Evolutionary conservation across 1,140 invertebrate genomes (phyloP).

Genomic region (Archivesica marissinica): DNA sequence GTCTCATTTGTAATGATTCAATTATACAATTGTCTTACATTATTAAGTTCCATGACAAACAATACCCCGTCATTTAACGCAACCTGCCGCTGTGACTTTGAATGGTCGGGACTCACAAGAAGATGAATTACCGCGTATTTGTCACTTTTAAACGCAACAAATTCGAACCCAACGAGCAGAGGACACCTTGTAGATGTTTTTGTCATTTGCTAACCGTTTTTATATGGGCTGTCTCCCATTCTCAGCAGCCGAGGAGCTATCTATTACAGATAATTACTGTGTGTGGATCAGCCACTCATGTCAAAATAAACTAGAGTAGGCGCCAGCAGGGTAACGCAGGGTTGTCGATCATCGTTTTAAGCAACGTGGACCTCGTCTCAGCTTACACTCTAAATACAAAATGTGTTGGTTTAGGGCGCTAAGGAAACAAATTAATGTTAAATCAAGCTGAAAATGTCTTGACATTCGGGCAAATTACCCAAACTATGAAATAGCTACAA

Average conservation of each 20-base stretch:
- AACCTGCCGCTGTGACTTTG: constrained; percentile 29
- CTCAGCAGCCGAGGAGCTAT: constrained; percentile 25
- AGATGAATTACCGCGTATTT: constrained; percentile 56
- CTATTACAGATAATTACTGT: constrained; percentile 39
- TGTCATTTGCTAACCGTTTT: constrained; percentile 39
- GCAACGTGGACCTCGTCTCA: neutral
- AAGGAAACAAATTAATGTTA: constrained; percentile 46
- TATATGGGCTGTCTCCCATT: constrained; percentile 20
- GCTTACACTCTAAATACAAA: constrained; percentile 36
- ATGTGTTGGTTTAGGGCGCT: neutral
- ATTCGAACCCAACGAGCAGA: constrained; percentile 31
- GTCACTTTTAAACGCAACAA: constrained; percentile 55
- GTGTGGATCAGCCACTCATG: neutral
- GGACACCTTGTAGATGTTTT: constrained; percentile 46
- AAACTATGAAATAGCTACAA: no score
- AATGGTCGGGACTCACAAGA: constrained; percentile 17
- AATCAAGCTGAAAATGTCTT: constrained; percentile 23
- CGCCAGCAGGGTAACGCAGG: constrained; percentile 13
- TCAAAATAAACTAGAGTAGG: constrained; percentile 21
- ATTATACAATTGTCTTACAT: neutral
- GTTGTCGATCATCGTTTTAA: constrained; percentile 15
- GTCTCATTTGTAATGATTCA: constrained; percentile 32
- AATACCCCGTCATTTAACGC: constrained; percentile 41
- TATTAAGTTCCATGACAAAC: constrained; percentile 14
- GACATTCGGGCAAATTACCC: neutral